A percentile compares a stretch with the other conserved stretches of the same genome.
phyloP scores from a whole-genome alignment of 2,888 invertebrate species.

The Rambutsinella grinnellia region DNA sequence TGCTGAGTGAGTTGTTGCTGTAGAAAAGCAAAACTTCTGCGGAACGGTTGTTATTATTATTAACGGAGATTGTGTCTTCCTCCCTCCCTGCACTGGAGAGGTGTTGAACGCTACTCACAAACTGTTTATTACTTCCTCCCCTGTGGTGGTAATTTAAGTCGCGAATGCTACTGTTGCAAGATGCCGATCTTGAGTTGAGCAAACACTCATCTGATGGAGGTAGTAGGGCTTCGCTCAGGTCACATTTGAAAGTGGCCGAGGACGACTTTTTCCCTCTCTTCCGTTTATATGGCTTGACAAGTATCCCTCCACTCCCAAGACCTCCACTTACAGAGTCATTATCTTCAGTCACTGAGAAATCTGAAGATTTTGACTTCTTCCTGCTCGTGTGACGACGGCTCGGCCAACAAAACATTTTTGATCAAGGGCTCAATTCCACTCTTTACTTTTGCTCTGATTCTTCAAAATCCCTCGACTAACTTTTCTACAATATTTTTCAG shows the following conservation, averaged over 20 bases:
- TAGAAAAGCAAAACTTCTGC: constrained; percentile 52
- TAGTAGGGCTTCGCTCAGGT: constrained; percentile 60
- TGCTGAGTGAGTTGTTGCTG: constrained; percentile 49
- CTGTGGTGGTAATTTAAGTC: constrained; percentile 28
- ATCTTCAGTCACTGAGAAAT: constrained; percentile 27
- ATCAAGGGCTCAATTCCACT: not conserved
- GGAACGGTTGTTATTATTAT: constrained; percentile 34
- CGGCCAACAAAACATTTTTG: constrained; percentile 63
- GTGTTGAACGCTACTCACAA: constrained; percentile 26
- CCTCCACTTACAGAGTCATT: not conserved
- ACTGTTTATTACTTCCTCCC: constrained; percentile 32
- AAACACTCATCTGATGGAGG: constrained; percentile 53
- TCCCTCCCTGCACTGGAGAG: not conserved
- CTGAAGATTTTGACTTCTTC: constrained; percentile 47
- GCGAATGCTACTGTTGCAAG: constrained; percentile 51
- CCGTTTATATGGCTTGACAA: constrained; percentile 33
- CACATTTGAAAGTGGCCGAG: constrained; percentile 57
- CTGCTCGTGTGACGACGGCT: constrained; percentile 51
- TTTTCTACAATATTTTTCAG: not conserved
- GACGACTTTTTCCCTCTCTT: constrained; percentile 28
- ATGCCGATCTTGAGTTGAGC: constrained; percentile 47
- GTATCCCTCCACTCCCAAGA: constrained; percentile 17
- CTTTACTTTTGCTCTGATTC: not conserved
- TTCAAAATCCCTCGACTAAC: not conserved
- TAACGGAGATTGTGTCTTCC: constrained; percentile 25